Conservation (phyloP, 2,888 invertebrate genomes). For the Drosophila yooni region DNA sequence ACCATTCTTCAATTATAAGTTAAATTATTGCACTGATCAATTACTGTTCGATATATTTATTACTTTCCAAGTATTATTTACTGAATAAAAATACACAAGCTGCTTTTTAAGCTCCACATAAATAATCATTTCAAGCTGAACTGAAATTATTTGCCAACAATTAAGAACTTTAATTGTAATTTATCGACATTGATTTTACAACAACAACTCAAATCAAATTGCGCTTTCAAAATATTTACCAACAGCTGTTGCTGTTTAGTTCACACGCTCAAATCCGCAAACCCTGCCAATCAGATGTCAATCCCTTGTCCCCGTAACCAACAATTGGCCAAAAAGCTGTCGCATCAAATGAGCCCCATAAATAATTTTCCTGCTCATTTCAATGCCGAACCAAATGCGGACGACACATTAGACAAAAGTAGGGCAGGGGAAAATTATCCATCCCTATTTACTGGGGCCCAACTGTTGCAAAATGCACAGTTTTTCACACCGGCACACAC, state of each 20-base stretch:
- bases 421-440: constrained; percentile 9
- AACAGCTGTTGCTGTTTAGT: constrained; percentile 41
- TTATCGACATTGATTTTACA: constrained; percentile 12
- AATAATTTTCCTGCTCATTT: constrained; percentile 72
- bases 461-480: constrained; percentile 71
- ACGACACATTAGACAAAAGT: constrained; percentile 58
- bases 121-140: background rate
- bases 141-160: constrained; percentile 1
- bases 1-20: background rate
- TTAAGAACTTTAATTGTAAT: constrained; percentile 11
- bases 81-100: background rate
- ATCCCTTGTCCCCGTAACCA: constrained; percentile 26
- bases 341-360: constrained; percentile 74
- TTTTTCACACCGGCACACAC: constrained; percentile 13
- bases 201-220: constrained; percentile 1
- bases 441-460: constrained; percentile 57
- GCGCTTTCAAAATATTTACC: constrained; percentile 34
- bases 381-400: constrained; percentile 60
- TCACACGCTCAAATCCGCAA: constrained; percentile 13
- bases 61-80: background rate
- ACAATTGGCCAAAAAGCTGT: constrained; percentile 66
- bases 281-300: constrained; percentile 5
- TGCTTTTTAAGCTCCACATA: background rate
- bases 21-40: background rate
- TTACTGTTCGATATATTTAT: constrained; percentile 6